These are phyloP conservation scores for Tautogolabrus adspersus DNA, from an alignment of 2,113 vertebrate species.

Conservation along the genomic window DNA sequence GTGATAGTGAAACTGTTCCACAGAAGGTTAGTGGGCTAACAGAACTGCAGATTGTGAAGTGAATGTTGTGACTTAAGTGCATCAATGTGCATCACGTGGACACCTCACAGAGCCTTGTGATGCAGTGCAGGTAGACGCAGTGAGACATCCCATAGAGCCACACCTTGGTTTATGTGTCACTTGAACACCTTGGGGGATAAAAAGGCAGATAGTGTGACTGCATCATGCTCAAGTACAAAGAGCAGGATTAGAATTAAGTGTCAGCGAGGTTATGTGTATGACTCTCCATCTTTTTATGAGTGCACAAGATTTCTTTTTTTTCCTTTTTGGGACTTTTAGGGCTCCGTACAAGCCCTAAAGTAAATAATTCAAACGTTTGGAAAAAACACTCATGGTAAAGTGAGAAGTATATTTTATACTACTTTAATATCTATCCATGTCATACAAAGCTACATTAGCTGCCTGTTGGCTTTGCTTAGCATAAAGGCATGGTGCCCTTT, in stretches of 20 bases:
- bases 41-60: too few species aligned
- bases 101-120: slow-evolving; percentile 83
- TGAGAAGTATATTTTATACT: too few species aligned
- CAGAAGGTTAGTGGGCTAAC: too few species aligned
- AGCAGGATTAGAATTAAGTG: neutral
- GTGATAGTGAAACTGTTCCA: too few species aligned
- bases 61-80: slow-evolving; percentile 64
- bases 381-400: too few species aligned
- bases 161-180: slow-evolving; percentile 80
- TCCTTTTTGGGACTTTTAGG: slow-evolving; percentile 82
- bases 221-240: neutral
- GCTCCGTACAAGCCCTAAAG: neutral
- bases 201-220: neutral
- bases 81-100: slow-evolving; percentile 45
- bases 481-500: too few species aligned
- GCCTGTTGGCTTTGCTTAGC: too few species aligned
- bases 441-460: too few species aligned
- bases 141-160: slow-evolving; percentile 57
- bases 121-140: slow-evolving; percentile 81
- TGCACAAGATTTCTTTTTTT: slow-evolving; percentile 40
- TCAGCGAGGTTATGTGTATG: neutral
- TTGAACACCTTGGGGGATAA: slow-evolving; percentile 64
- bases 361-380: slow-evolving; percentile 17
- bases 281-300: slow-evolving; percentile 79
- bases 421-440: too few species aligned